Percentiles rank a stretch among this genome's conserved stretches.
Evolutionary conservation across 2,888 invertebrate species (phyloP).

Genomic region (Calameuta filiformis): DNA sequence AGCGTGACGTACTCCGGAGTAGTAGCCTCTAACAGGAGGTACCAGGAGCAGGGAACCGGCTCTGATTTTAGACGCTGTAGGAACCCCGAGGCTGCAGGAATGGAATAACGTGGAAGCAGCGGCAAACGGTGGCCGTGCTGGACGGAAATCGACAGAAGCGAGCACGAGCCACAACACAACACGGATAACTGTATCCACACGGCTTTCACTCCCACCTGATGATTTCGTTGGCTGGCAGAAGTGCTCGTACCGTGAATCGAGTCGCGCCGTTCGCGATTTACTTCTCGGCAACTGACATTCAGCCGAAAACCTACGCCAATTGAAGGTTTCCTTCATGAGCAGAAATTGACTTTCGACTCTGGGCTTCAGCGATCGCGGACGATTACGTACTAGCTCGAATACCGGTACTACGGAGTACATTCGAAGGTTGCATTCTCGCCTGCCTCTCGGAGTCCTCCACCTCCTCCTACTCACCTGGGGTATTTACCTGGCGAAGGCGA

Average conservation of each 20-base stretch:
- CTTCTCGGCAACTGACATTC: background rate
- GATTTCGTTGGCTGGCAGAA: background rate
- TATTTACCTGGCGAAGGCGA: slow-evolving; percentile 34
- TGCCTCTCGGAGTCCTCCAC: slow-evolving; percentile 23
- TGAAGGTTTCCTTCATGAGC: background rate
- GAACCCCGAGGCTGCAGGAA: background rate
- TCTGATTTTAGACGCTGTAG: background rate
- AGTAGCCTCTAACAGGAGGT: background rate
- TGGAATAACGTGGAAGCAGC: background rate
- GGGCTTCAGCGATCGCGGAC: slow-evolving; percentile 25
- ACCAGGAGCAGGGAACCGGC: background rate
- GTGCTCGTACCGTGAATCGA: background rate
- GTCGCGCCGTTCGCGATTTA: background rate
- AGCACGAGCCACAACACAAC: slow-evolving; percentile 16
- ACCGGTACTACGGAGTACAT: slow-evolving; percentile 47
- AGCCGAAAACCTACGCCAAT: background rate
- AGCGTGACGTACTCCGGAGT: background rate
- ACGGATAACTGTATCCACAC: slow-evolving; percentile 20
- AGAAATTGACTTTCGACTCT: background rate
- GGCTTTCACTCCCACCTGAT: slow-evolving; percentile 22
- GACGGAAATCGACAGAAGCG: slow-evolving; percentile 14
- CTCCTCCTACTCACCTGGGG: slow-evolving; percentile 25
- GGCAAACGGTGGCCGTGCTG: background rate
- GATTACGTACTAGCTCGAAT: slow-evolving; percentile 38
- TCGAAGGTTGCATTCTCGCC: slow-evolving; percentile 53